phyloP scores from a whole-genome alignment of 2,888 invertebrate genomes.

The Graphium colonna region DNA sequence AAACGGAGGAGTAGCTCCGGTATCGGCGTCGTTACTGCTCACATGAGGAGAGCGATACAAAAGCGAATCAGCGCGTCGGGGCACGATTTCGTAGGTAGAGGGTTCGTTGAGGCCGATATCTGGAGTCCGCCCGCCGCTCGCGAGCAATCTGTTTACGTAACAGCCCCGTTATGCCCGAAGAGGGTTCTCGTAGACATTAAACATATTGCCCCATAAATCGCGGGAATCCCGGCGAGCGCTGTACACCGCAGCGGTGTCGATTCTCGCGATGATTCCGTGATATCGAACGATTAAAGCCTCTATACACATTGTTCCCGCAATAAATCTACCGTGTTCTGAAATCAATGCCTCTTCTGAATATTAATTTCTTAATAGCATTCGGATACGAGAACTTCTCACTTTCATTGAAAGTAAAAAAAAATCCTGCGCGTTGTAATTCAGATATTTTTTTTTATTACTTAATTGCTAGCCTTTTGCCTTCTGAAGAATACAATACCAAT shows the following conservation, averaged over 20 bases:
- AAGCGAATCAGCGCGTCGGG: slow-evolving; percentile 9
- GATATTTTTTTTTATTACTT: too few relatives aligned
- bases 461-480: too few relatives aligned
- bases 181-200: slow-evolving; percentile 78
- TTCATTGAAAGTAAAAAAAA: too few relatives aligned
- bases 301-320: background rate
- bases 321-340: background rate
- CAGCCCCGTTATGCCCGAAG: slow-evolving; percentile 76
- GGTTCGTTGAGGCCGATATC: slow-evolving; percentile 65
- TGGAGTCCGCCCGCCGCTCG: slow-evolving; percentile 59
- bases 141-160: slow-evolving; percentile 79
- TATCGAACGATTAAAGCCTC: slow-evolving; percentile 51
- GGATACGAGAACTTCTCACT: too few relatives aligned
- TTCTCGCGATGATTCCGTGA: slow-evolving; percentile 72
- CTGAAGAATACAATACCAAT: too few relatives aligned
- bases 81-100: slow-evolving; percentile 37
- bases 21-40: background rate
- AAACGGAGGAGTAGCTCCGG: background rate
- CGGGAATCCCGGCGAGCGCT: slow-evolving; percentile 72
- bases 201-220: slow-evolving; percentile 80
- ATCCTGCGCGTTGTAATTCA: too few relatives aligned
- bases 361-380: background rate
- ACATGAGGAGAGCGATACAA: slow-evolving; percentile 1
- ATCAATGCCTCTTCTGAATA: background rate
- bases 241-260: slow-evolving; percentile 70